Conservation (phyloP, 2,113 vertebrate genomes). For the Zosterops hypoxanthus region DNA sequence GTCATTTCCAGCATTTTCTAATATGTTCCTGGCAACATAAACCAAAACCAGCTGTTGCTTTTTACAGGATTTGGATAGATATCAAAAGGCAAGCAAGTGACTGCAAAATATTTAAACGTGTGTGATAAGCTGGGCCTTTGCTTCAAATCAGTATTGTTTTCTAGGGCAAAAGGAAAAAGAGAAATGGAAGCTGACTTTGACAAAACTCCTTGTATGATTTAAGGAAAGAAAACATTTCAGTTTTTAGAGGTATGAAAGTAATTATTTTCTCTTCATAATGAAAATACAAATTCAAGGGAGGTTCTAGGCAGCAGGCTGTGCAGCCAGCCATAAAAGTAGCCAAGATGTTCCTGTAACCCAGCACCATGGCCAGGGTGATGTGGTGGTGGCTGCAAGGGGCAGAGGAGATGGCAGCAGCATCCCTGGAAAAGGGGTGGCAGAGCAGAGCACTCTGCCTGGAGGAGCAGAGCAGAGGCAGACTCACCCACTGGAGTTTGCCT, state of each 20-base stretch:
- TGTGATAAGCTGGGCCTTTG: background rate
- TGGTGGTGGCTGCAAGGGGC: background rate
- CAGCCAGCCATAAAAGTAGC: background rate
- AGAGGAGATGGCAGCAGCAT: background rate
- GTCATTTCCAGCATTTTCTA: background rate
- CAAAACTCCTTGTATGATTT: background rate
- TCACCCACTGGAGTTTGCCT: background rate
- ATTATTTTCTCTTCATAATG: background rate
- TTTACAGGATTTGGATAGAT: background rate
- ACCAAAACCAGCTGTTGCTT: background rate
- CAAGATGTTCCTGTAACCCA: background rate
- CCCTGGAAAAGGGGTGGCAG: background rate
- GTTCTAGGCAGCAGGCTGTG: background rate
- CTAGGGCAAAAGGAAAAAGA: background rate
- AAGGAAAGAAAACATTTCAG: background rate
- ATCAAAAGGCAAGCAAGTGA: background rate
- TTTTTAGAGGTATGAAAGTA: background rate
- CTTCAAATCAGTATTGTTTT: background rate
- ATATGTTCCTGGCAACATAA: background rate
- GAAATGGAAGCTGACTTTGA: background rate
- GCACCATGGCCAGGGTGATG: fast-evolving
- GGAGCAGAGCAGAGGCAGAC: background rate
- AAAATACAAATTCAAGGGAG: background rate
- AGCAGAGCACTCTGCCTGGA: background rate
- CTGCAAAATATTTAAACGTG: background rate